Base-by-base conservation (phyloP, 1,140 invertebrate species). In the Ceratoteleas bidentatus region DNA sequence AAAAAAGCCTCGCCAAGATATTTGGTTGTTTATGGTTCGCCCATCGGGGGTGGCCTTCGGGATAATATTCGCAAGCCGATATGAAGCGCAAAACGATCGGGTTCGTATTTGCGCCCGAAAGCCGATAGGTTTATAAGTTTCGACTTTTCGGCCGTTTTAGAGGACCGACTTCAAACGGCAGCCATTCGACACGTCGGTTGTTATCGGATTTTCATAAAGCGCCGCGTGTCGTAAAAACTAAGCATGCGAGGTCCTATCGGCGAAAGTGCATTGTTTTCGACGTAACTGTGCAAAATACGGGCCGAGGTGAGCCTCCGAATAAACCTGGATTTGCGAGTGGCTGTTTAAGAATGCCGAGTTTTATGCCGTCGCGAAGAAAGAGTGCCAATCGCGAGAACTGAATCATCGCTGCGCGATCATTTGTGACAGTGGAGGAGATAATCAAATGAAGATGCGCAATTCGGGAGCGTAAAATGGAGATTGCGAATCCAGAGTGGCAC, bases 161-260 rank as follows among this genome's bases (percentile, higher is more conserved):
- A 70, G 8, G 62, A 53, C 62, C 54, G 40, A 74, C 70, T 57
- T 69, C 54, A 80, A 74, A 62, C 36, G 34, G 4, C 6, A 14
- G 60, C 66, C 16, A 72, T 75, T 75, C 72, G 58, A 61, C 76
- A 36, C 38, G n/a, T 45, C 15, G 56, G 68, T 76, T 72, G 79
- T 76, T 76, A 81, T 81, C 66, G 79, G 79, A 60, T 76, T 81
- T 76, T 81, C 79, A 81, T 81, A 76, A 81, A 81, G 65, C 72
- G 70, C 49, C 60, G 72, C 70, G 66, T 52, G 14, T 61, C 70
- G 60, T 75, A 70, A 75, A 65, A 81, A 64, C 50, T 57, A 74
- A 81, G 58, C 49, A 50, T 62, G n/a, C n/a, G n/a, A n/a, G n/a
- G n/a, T n/a, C n/a, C n/a, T n/a, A n/a, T n/a, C n/a, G n/a, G n/a